Base-by-base conservation (phyloP, 2,797 vertebrate genomes). In the Valencia hispanica region DNA sequence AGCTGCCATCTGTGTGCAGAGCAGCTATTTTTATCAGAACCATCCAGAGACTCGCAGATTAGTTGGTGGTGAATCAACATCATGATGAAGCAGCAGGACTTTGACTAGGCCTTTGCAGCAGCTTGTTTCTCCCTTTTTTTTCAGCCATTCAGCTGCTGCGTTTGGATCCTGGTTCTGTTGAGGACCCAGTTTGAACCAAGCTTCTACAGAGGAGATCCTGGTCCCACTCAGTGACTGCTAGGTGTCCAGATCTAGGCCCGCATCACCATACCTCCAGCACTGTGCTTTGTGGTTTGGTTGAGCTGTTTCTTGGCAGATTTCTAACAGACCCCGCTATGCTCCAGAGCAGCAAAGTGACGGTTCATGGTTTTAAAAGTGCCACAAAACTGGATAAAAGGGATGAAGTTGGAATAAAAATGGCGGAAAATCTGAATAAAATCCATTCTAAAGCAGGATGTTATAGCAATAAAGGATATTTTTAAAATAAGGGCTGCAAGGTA, bases 21-120 rank as follows among this genome's bases (percentile, higher is more conserved):
- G 15, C 30, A 5, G 77, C 84, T 89, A 83, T 87, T 92, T 91
- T 86, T 89, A 80, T 66, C 75, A 9, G 73, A 36, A 66, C 34
- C 80, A n/a, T 34, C n/a, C n/a, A n/a, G n/a, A n/a, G n/a, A n/a
- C n/a, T n/a, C n/a, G n/a, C n/a, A n/a, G n/a, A n/a, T n/a, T n/a
- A n/a, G n/a, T n/a, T n/a, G n/a, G n/a, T n/a, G n/a, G n/a, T n/a
- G n/a, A n/a, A n/a, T n/a, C 41, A 47, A 34, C 57, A 34, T 34
- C 57, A 18, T 32, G 57, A 34, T 20, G 57, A 7, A 27, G 30
- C 5, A 12, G 25, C 22, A 10, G 8, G 59, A 22, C 59, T 63
- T 63, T 63, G 18, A 36, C 32, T 63, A 63, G 32, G 59, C 59
- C 59, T 8, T 17, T 59, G 2, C 30, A 59, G 17, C 14, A 30